Conservation (phyloP, 1,140 invertebrate species). For the Neodiprion lecontei region DNA sequence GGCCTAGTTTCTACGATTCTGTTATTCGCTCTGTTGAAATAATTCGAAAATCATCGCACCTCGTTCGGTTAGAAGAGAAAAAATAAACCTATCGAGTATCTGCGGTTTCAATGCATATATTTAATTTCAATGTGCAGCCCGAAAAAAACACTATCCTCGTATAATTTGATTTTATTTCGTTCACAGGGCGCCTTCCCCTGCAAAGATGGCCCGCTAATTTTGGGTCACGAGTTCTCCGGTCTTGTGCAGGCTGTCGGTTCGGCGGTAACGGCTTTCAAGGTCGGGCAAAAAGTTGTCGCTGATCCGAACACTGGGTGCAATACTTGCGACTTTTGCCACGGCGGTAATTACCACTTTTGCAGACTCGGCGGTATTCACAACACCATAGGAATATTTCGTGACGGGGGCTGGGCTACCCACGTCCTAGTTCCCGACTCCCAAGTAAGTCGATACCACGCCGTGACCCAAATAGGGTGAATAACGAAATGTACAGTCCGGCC, state of each 20-base stretch:
- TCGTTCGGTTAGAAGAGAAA: no score
- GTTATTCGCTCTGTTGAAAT: no score
- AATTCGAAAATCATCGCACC: no score
- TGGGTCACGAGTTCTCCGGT: conserved; percentile 73
- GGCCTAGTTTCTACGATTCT: no score
- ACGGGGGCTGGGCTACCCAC: conserved; percentile 69
- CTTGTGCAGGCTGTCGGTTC: conserved; percentile 62
- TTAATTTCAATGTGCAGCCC: no score
- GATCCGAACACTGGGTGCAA: conserved; percentile 67
- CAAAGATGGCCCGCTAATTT: conserved; percentile 55
- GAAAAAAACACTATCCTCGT: no score
- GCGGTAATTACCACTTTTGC: conserved; percentile 65
- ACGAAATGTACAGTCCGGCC: background rate
- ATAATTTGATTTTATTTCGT: conserved; percentile 18
- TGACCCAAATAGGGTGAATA: background rate
- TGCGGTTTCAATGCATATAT: no score
- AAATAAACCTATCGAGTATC: no score
- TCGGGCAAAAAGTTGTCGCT: conserved; percentile 67
- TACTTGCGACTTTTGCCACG: conserved; percentile 61
- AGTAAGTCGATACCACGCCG: conserved; percentile 48
- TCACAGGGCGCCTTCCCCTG: conserved; percentile 65
- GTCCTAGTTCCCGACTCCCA: conserved; percentile 60
- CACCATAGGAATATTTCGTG: conserved; percentile 64
- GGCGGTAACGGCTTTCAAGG: conserved; percentile 62
- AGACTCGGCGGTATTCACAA: conserved; percentile 60